Conservation (phyloP, 2,797 vertebrate genomes). For the Scleropages formosus region DNA sequence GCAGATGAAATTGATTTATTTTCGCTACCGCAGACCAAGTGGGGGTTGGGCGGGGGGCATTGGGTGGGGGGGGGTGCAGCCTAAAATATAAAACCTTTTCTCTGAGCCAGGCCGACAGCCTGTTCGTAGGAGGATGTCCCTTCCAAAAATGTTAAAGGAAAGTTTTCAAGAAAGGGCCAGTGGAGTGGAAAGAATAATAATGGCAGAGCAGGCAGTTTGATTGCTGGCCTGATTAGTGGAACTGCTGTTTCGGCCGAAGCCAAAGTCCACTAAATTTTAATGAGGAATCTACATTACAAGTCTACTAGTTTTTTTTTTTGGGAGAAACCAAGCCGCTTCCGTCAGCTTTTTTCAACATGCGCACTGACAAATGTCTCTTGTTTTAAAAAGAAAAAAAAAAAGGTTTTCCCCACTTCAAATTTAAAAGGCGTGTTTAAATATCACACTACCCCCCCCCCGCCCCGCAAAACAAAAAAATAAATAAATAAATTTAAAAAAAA, state of each 20-base stretch:
- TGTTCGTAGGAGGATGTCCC: constrained; percentile 58
- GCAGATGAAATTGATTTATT: constrained; percentile 77
- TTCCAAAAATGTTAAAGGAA: constrained; percentile 46
- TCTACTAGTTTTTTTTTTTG: not conserved
- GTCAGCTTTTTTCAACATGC: not conserved
- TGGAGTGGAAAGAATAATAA: constrained; percentile 42
- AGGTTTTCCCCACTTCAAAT: not conserved
- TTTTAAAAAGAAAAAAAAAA: too few species aligned
- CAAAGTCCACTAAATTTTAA: constrained; percentile 16
- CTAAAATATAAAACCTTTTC: constrained; percentile 66
- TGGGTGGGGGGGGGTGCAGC: constrained; percentile 35
- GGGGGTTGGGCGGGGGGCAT: constrained; percentile 42
- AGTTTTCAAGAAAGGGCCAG: constrained; percentile 28
- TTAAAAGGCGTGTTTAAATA: not conserved
- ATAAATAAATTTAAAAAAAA: constrained; percentile 3
- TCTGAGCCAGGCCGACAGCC: constrained; percentile 52
- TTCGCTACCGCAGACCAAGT: constrained; percentile 46
- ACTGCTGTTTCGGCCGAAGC: constrained; percentile 43
- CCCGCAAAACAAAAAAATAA: not conserved
- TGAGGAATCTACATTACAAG: not conserved
- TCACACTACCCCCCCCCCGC: constrained; percentile 1
- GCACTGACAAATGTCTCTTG: not conserved
- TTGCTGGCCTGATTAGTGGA: constrained; percentile 45
- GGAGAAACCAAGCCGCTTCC: not conserved
- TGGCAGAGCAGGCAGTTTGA: constrained; percentile 28